Base-by-base conservation (phyloP, 2,888 invertebrate genomes). In the Syritta pipiens region DNA sequence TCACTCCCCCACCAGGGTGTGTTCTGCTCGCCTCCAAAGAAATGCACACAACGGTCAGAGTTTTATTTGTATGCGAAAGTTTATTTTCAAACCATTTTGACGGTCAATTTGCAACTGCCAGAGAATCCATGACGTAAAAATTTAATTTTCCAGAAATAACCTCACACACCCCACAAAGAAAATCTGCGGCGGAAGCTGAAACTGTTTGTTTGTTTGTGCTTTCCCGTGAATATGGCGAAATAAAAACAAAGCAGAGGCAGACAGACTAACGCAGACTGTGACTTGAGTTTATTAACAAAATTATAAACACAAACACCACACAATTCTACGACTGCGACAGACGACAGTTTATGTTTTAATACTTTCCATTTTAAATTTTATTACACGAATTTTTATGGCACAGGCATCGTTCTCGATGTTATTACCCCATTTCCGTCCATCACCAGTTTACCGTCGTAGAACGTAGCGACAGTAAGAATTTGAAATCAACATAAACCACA, bases 91-190 rank as follows among this genome's bases (percentile, higher is more conserved):
- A 22, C 40, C 7, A 32, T 53, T 65, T 65, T 65, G 65, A 65
- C 44, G 65, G 65, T 65, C 65, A 53, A 32, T 32, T 19, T 7
- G 42, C n/a, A 49, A 24, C 22, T 59, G 48, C 48, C 12, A 26
- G 14, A 22, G 37, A 48, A 53, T 19, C 20, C 12, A 40, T 57
- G 67, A 57, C 67, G 67, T 57, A 14, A 28, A 57, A 10, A n/a
- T 28, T 20, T 5, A 5, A 28, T 12, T 42, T 19, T 35, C 67
- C 67, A 46, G 37, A 67, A 67, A 67, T 67, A 67, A 55, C 10
- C 7, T 35, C 46, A 55, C 53, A 67, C 14, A 37, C 17, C n/a
- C 32, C n/a, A 10, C 32, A 12, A 32, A 5, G 12, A 0, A 10
- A 10, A 32, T 32, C 32, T 12, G n/a, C 12, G 10, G 12, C 44